These are phyloP conservation scores for Chaetorhynchus papuensis DNA, from an alignment of 2,113 vertebrate species.

Conservation along the genomic window DNA sequence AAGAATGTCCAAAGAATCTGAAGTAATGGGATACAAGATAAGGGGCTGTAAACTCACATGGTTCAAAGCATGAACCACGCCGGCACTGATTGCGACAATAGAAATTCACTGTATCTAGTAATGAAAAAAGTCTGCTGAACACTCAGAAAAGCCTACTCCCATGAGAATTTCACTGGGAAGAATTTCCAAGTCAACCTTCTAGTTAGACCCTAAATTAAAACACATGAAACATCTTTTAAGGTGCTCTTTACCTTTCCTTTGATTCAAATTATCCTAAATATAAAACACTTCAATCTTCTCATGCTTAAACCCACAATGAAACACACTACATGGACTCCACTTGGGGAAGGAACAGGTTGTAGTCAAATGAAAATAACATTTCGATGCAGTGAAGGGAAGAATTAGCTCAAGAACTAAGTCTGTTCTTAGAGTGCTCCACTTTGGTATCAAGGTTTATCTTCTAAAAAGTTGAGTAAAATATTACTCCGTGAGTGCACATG, in stretches of 20 bases:
- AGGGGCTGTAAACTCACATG: neutral
- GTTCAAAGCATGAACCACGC: neutral
- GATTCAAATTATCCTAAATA: neutral
- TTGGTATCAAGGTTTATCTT: neutral
- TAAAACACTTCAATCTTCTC: neutral
- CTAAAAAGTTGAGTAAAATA: neutral
- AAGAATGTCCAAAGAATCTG: neutral
- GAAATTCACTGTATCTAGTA: neutral
- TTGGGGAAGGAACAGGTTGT: neutral
- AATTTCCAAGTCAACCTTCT: neutral
- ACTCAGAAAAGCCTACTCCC: neutral
- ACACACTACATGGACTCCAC: neutral
- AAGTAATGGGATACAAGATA: neutral
- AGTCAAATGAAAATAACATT: neutral
- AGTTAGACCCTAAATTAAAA: neutral
- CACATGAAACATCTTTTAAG: neutral
- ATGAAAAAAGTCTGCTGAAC: neutral
- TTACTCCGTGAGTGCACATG: neutral
- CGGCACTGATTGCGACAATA: fast-evolving
- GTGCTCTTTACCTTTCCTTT: neutral
- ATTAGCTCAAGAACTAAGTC: neutral
- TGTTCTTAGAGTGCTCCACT: neutral
- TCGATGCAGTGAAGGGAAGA: neutral
- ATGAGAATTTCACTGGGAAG: neutral
- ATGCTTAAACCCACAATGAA: neutral